A percentile compares a stretch with the other conserved stretches of the same genome.
phyloP scores from a whole-genome alignment of 2,888 invertebrate species.

The Helicoverpa assulta region DNA sequence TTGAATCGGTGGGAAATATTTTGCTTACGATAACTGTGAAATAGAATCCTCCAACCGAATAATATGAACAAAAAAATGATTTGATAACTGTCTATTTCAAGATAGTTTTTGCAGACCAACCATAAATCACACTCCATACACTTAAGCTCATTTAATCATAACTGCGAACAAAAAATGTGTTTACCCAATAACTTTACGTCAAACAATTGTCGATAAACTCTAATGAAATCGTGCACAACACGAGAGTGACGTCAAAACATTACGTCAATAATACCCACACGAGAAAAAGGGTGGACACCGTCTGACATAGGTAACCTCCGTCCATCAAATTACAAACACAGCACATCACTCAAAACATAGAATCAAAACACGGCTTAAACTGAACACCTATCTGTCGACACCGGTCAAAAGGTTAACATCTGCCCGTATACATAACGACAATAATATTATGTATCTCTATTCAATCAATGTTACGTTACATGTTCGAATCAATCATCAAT shows the following conservation, averaged over 20 bases:
- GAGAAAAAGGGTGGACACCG: conserved; percentile 55
- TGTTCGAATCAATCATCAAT: conserved; percentile 89
- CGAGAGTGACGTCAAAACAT: conserved; percentile 36
- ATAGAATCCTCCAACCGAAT: neutral
- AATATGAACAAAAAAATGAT: neutral
- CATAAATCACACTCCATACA: conserved; percentile 4
- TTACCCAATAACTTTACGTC: neutral
- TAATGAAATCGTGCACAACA: neutral
- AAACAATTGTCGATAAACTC: neutral
- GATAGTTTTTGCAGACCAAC: neutral
- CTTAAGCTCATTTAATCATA: neutral
- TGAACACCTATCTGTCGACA: conserved; percentile 79
- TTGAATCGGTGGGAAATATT: conserved; percentile 39
- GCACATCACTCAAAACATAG: conserved; percentile 60
- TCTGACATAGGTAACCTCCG: conserved; percentile 52
- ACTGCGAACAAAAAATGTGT: neutral
- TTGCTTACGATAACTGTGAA: neutral
- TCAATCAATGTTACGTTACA: conserved; percentile 83
- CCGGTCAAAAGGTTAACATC: conserved; percentile 81
- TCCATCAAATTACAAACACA: conserved; percentile 62
- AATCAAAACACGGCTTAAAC: conserved; percentile 62
- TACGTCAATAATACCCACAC: conserved; percentile 24
- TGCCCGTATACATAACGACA: conserved; percentile 77
- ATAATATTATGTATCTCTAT: conserved; percentile 89
- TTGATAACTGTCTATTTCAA: neutral